Conservation (phyloP, 2,888 invertebrate species). For the Resseliella maxima region DNA sequence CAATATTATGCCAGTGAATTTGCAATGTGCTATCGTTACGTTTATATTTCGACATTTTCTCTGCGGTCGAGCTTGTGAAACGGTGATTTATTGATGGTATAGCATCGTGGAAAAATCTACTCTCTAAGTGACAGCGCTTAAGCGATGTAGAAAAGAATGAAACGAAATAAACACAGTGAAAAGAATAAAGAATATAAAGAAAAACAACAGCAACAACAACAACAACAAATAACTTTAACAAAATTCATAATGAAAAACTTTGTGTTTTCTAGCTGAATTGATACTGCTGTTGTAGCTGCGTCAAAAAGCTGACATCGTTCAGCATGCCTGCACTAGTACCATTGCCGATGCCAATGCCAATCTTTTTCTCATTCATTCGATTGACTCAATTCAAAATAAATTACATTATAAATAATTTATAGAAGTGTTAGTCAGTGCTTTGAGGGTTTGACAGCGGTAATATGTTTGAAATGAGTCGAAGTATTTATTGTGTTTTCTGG, state of each 20-base stretch:
- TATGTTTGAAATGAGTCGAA: constrained; percentile 29
- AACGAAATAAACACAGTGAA: neutral
- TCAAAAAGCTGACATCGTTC: constrained; percentile 2
- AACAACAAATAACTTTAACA: neutral
- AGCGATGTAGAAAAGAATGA: neutral
- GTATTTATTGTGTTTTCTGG: neutral
- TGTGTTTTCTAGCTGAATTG: constrained; percentile 9
- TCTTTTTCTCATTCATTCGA: neutral
- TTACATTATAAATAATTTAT: constrained; percentile 38
- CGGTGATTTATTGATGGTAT: constrained; percentile 23
- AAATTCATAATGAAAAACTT: constrained; percentile 22
- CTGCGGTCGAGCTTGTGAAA: neutral
- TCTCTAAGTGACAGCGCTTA: constrained; percentile 23
- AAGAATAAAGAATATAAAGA: no score
- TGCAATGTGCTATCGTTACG: neutral
- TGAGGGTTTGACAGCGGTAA: constrained; percentile 29
- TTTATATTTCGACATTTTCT: neutral
- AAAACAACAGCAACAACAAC: neutral
- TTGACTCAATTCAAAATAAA: constrained; percentile 23
- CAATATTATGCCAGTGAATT: neutral
- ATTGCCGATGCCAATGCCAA: neutral
- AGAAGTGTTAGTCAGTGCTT: constrained; percentile 23
- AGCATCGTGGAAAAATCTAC: neutral
- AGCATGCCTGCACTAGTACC: neutral
- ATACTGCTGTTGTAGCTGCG: neutral